Base-by-base conservation (phyloP, 2,797 vertebrate genomes). In the Pipistrellus nathusii region DNA sequence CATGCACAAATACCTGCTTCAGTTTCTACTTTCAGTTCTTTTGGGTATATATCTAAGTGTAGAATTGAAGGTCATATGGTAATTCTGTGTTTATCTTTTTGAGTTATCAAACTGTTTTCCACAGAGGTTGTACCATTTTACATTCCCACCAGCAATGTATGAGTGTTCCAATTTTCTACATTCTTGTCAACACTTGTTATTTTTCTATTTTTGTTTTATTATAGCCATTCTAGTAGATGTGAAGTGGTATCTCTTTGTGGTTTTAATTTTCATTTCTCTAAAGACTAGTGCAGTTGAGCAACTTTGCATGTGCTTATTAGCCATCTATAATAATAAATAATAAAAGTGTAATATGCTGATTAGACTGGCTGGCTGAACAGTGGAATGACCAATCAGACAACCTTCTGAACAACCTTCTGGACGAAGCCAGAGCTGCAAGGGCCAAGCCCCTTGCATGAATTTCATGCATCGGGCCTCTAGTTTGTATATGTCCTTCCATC, bases 81-180 rank as follows among this genome's bases (percentile, higher is more conserved):
- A 69, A 51, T 80, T 93, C 48, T 93, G 0, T 53, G 9, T 85
- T 88, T 85, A 66, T 38, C 17, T 88, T 85, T 82, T 88, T 91
- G 53, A 68, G 53, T n/a, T 8, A n/a, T 20, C n/a, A 71, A 72
- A 88, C 8, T 80, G 51, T 68, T 93, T 88, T 84, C n/a, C 23
- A 59, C 20, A 78, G 72, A 77, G 25, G 20, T 25, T 78, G 2
- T 4, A 72, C n/a, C 25, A 55, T 84, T 91, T 88, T 46, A 48
- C 5, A 46, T 57, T 88, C 14, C 30, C 20, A 38, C 18, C n/a
- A 83, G 35, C 55, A 81, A 75, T 66, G 8, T 66, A 20, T 38
- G 68, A 68, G 13, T 91, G 35, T 94, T 88, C 23, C 11, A 71
- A 21, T 62, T 83, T 94, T 91, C 20, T 15, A 68, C 25, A 55